These are phyloP conservation scores for Coranthus polyacanthus DNA, from an alignment of 2,797 vertebrate genomes.

Conservation along the genomic window DNA sequence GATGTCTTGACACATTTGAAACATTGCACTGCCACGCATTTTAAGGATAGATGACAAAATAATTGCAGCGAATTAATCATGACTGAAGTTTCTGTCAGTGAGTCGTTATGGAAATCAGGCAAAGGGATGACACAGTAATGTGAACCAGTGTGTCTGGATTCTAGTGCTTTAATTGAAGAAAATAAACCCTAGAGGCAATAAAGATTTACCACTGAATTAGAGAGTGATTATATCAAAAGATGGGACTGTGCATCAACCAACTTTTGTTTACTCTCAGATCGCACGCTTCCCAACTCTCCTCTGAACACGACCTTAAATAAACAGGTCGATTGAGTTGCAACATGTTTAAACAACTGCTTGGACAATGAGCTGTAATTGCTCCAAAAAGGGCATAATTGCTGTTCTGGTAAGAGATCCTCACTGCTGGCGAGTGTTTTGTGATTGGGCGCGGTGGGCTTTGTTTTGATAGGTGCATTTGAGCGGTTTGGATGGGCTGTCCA, in stretches of 20 bases:
- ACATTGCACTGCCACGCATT: background rate
- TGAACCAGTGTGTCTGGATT: conserved; percentile 48
- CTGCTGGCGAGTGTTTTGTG: conserved; percentile 25
- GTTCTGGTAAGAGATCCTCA: conserved; percentile 22
- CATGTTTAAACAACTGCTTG: conserved; percentile 38
- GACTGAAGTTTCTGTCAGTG: conserved; percentile 35
- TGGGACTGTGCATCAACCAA: conserved; percentile 35
- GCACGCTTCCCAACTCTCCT: conserved; percentile 19
- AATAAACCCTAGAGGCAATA: conserved; percentile 45
- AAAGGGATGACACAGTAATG: conserved; percentile 29
- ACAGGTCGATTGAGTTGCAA: conserved; percentile 52
- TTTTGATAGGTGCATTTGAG: conserved; percentile 87
- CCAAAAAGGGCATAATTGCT: conserved; percentile 25
- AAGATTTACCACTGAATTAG: conserved; percentile 51
- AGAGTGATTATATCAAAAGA: conserved; percentile 49
- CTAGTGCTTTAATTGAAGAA: conserved; percentile 49
- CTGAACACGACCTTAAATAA: conserved; percentile 46
- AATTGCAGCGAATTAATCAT: conserved; percentile 54
- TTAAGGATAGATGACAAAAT: conserved; percentile 40
- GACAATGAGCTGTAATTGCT: conserved; percentile 62
- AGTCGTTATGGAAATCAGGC: conserved; percentile 29
- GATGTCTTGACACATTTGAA: conserved; percentile 43
- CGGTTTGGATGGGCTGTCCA: conserved; percentile 69
- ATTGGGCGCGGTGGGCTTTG: conserved; percentile 39
- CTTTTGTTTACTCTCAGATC: conserved; percentile 41